Base-by-base conservation (phyloP, 2,113 vertebrate species). In the Cheirogaleus medius region DNA sequence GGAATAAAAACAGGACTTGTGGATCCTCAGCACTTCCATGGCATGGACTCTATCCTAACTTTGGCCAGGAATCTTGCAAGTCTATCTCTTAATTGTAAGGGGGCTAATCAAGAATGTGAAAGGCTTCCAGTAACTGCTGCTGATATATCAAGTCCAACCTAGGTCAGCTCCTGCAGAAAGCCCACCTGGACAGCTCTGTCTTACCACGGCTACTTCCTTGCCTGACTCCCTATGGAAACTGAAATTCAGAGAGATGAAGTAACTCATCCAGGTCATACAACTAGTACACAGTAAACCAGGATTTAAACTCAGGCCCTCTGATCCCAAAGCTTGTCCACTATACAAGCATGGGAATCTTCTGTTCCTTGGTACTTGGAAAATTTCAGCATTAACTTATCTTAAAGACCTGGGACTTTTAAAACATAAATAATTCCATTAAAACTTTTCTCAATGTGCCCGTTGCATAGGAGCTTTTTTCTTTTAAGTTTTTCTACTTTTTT, bases 371-470 rank as follows among this genome's bases (percentile, higher is more conserved):
- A 60, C 32, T 64, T 82, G 27, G 49, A 68, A 71, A 52, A 17
- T 83, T 66, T 88, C 54, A 84, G n/a, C 60, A 81, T 84, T 73
- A 76, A 96, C 78, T 58, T 37, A n/a, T 77, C 81, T 74, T 64
- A 66, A n/a, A n/a, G n/a, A 95, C 58, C 2, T 63, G 18, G 47
- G 21, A 10, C 6, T 63, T 95, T 96, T 64, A 20, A n/a, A 87
- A 95, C 96, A 93, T 32, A 42, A 80, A 64, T 73, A 73, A 86
- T 86, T 81, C 47, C 58, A 85, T 66, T 63, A 60, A 82, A 92
- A 64, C 5, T 29, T 58, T 80, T 84, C 25, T 44, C 34, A 63
- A 4, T 44, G 52, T 76, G 64, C 32, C 37, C 49, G 87, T 87
- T 58, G 42, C 71, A 34, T 10, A 66, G 11, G 17, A 87, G 58